Base-by-base conservation (phyloP, 2,888 invertebrate species). In the Caenorhabditis japonica region DNA sequence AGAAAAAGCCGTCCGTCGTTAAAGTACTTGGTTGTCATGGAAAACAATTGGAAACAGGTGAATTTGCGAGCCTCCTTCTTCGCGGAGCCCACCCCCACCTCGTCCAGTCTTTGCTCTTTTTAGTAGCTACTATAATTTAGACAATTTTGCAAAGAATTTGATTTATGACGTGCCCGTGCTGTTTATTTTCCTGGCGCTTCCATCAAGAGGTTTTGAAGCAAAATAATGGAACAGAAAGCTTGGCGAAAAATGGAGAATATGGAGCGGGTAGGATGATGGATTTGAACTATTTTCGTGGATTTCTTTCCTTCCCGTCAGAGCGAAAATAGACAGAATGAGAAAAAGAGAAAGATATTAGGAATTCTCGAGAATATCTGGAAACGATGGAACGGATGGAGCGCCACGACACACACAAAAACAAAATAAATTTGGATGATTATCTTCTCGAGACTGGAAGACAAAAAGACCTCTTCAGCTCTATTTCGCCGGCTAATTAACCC, bases 401-500 rank as follows among this genome's bases (percentile, higher is more conserved):
- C n/a, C n/a, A 23, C 4, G 43, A 43, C 38, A 38, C 33, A 53
- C 55, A 56, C 47, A 21, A 56, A 64, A 55, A 62, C 62, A 56
- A 55, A 64, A 64, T 64, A 56, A 64, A 64, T 64, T 64, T 55
- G 49, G 55, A 64, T 64, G 56, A 64, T 64, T n/a, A n/a, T n/a
- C n/a, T n/a, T n/a, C n/a, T n/a, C n/a, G n/a, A n/a, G n/a, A n/a
- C 64, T 64, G 55, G 55, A 46, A 30, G 25, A 8, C n/a, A n/a
- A n/a, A n/a, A n/a, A n/a, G n/a, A 43, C 55, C 64, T 56, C 62
- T 64, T 64, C 55, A 55, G 56, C 53, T 49, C 64, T 56, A 64
- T 64, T 64, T 64, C 55, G 41, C 19, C 47, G 38, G 25, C 55
- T 64, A 64, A 64, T 64, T 49, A 56, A n/a, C n/a, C n/a, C n/a